phyloP scores from a whole-genome alignment of 2,888 invertebrate species.

The Nymphalis polychloros region DNA sequence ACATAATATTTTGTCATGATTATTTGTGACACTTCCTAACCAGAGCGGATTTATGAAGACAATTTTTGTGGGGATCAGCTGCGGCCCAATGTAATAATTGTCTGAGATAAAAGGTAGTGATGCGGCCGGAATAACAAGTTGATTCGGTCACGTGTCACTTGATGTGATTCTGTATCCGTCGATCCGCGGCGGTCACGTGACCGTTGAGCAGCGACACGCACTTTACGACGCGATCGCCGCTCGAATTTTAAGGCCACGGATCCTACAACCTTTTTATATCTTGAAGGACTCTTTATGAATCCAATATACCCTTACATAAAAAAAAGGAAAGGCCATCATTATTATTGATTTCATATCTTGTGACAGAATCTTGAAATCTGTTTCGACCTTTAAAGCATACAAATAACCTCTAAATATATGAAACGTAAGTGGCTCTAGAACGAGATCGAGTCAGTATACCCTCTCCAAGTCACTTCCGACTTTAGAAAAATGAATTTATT shows the following conservation, averaged over 20 bases:
- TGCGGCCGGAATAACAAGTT: background rate
- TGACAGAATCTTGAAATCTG: background rate
- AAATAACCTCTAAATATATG: conserved; percentile 6
- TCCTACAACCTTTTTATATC: no score
- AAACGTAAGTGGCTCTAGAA: background rate
- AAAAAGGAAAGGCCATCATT: no score
- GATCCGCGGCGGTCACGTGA: background rate
- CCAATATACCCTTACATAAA: no score
- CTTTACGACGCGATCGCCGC: conserved; percentile 3
- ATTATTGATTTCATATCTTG: no score
- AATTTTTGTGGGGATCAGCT: background rate
- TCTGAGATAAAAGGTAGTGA: background rate
- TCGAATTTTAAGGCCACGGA: background rate
- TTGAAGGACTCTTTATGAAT: no score
- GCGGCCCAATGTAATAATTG: conserved; percentile 4
- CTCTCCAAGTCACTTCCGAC: conserved; percentile 1
- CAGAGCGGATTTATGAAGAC: background rate
- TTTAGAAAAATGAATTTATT: background rate
- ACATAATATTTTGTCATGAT: background rate
- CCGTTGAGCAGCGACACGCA: conserved; percentile 1
- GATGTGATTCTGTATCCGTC: background rate
- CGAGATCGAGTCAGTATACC: background rate
- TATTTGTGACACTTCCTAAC: background rate
- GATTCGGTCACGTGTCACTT: conserved; percentile 7
- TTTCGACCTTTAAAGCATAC: background rate